phyloP scores from a whole-genome alignment of 2,888 invertebrate genomes.

The Crematogaster levior region DNA sequence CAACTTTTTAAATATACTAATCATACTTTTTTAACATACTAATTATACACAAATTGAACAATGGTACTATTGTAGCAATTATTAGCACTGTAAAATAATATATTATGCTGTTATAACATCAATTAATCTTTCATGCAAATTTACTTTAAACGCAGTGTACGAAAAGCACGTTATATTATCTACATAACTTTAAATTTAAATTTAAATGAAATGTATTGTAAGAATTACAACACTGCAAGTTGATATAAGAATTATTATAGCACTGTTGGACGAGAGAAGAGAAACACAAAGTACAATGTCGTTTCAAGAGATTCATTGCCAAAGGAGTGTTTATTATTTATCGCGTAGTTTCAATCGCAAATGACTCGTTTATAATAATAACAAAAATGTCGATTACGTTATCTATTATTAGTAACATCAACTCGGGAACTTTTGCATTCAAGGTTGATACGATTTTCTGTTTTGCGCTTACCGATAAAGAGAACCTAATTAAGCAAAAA shows the following conservation, averaged over 20 bases:
- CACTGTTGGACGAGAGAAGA: not conserved
- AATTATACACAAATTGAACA: not conserved
- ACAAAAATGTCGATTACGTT: not conserved
- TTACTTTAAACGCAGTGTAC: not conserved
- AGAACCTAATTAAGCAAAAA: slow-evolving; percentile 14
- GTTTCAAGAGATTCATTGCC: not conserved
- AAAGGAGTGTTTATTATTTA: not conserved
- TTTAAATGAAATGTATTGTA: not conserved
- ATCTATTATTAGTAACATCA: not conserved
- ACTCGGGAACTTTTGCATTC: not conserved
- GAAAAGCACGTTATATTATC: not conserved
- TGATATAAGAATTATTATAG: not conserved
- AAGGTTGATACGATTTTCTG: not conserved
- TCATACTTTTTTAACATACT: slow-evolving; percentile 12
- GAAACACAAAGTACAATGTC: not conserved
- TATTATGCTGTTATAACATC: not conserved
- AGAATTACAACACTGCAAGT: not conserved
- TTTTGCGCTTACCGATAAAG: not conserved
- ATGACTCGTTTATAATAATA: not conserved
- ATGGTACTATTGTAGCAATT: not conserved
- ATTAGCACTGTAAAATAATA: not conserved
- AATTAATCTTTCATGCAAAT: not conserved
- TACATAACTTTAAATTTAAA: not conserved
- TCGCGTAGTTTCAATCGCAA: not conserved
- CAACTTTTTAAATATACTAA: no score